Percentiles rank a stretch among this genome's conserved stretches.
Conservation (phyloP, 2,888 invertebrate species). For the Galerucella calmariensis region DNA sequence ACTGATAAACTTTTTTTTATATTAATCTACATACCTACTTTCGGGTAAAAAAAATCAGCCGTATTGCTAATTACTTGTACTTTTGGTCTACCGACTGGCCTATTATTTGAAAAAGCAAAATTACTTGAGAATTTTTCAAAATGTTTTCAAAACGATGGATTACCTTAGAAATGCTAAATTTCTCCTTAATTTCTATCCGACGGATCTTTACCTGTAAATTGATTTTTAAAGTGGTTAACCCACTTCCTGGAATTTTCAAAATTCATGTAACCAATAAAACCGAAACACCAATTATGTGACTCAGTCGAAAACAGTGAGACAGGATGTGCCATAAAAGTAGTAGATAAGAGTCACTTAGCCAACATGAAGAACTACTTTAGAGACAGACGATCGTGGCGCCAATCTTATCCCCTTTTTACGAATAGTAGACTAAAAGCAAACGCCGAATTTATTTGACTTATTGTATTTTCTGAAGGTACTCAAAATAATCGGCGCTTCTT, state of each 20-base stretch:
- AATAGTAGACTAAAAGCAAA: conserved; percentile 9
- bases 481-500: neutral
- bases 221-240: neutral
- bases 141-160: no score
- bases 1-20: no score
- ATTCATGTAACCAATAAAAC: conserved; percentile 25
- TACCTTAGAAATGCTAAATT: no score
- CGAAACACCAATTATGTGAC: conserved; percentile 48
- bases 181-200: no score
- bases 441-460: conserved; percentile 28
- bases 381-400: conserved; percentile 58
- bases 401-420: conserved; percentile 37
- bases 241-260: neutral
- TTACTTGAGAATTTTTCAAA: no score
- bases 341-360: conserved; percentile 58
- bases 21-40: no score
- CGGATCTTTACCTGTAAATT: neutral
- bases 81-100: no score
- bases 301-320: conserved; percentile 53
- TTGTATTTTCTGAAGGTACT: conserved; percentile 21
- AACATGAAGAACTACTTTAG: conserved; percentile 58
- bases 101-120: no score
- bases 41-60: no score
- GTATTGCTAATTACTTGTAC: no score
- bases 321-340: conserved; percentile 54